Conservation (phyloP, 1,140 invertebrate genomes). For the Parapsyche elsis region DNA sequence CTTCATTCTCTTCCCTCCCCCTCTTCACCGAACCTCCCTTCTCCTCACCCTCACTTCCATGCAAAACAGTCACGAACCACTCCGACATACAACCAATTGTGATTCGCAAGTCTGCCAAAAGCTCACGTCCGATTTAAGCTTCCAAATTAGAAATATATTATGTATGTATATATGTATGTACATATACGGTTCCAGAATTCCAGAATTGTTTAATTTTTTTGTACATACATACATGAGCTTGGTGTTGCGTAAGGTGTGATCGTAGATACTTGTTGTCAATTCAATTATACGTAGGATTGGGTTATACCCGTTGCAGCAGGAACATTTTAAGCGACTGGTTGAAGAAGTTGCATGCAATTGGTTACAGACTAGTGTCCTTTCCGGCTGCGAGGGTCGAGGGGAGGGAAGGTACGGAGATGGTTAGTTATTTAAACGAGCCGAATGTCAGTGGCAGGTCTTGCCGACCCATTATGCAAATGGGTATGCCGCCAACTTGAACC, state of each 20-base stretch:
- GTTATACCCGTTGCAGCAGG: neutral
- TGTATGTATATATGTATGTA: no score
- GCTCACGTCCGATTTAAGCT: neutral
- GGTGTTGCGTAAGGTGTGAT: no score
- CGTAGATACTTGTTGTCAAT: no score
- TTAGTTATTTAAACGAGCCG: constrained; percentile 48
- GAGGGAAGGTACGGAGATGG: neutral
- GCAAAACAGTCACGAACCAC: constrained; percentile 18
- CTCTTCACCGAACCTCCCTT: neutral
- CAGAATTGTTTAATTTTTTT: no score
- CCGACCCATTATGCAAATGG: constrained; percentile 43
- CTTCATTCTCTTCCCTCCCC: no score
- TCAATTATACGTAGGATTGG: no score
- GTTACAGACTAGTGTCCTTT: constrained; percentile 21
- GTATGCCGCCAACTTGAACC: constrained; percentile 35
- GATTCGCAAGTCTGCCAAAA: constrained; percentile 9
- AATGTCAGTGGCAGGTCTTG: constrained; percentile 51
- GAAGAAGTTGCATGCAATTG: constrained; percentile 41
- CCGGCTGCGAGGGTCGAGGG: neutral
- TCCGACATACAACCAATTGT: neutral
- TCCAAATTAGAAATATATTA: neutral
- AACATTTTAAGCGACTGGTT: neutral
- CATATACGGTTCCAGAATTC: no score
- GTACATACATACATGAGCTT: no score
- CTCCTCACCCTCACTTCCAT: neutral